Evolutionary conservation across 2,888 invertebrate genomes (phyloP), one percentile per base, ranked within the genome.

Genomic region (Tenthredo scrophulariae): DNA sequence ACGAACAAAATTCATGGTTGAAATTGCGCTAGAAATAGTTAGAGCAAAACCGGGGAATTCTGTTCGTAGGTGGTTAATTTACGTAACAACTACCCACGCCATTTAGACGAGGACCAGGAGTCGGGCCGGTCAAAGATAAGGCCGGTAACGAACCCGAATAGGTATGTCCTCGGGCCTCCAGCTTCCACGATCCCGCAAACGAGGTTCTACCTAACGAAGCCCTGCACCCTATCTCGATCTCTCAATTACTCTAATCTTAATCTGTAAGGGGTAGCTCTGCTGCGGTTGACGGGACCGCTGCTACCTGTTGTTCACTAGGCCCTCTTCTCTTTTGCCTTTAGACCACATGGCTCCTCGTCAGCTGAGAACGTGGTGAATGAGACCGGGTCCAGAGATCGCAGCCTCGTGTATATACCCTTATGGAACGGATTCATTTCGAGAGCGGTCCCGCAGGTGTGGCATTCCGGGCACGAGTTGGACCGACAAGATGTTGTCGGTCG

Each of bases 221-320:
- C 67, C 80, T 50, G 75, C 46, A 37, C 86, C 83, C 86, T 88
- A 88, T 88, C 88, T 87, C 84, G 87, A 88, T 88, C 88, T 88
- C 88, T 88, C 88, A 87, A 88, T 88, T 88, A 88, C 87, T 87
- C 87, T 86, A 87, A 88, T 87, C 88, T 88, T 86, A 85, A 88
- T 88, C 87, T 87, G 86, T 85, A 85, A 83, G 67, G 83, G 87
- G 86, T 86, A 86, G 70, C 85, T 84, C 86, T 85, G 84, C 54
- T 72, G 54, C 65, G 74, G 43, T 43, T 83, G 85, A 75, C 65
- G 75, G 58, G 67, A 15, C 84, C 26, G 84, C 46, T 79, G 67
- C 72, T 74, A 82, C 83, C 84, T 79, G 58, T 85, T 85, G 80
- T 54, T 65, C 54, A 50, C 75, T 54, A 74, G 75, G 86, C 70